phyloP scores from a whole-genome alignment of 2,113 vertebrate genomes.

The Lucifuga dentata region DNA sequence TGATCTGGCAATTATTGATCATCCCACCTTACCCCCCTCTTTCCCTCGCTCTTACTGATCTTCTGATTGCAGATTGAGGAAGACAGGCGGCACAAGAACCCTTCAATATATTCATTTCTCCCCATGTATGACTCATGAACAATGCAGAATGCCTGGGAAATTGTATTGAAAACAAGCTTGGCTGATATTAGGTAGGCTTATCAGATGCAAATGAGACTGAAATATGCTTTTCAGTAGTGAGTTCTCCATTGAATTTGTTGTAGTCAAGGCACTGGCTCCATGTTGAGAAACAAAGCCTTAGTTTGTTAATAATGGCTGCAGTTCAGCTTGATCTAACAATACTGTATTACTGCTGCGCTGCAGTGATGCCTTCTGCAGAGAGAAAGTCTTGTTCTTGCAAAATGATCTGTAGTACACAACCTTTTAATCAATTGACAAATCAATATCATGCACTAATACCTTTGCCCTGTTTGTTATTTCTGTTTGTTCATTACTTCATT shows the following conservation, averaged over 20 bases:
- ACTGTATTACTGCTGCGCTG: conserved; percentile 37
- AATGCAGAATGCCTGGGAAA: conserved; percentile 52
- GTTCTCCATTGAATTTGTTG: conserved; percentile 6
- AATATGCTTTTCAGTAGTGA: conserved; percentile 8
- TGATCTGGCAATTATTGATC: conserved; percentile 77
- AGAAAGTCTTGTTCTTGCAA: conserved; percentile 47
- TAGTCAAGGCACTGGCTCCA: neutral
- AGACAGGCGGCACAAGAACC: conserved; percentile 68
- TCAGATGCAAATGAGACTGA: conserved; percentile 44
- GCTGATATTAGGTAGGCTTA: conserved; percentile 21
- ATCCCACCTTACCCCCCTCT: conserved; percentile 42
- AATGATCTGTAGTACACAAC: conserved; percentile 66
- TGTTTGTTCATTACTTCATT: conserved; percentile 67
- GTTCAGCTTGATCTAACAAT: conserved; percentile 28
- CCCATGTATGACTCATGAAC: conserved; percentile 59
- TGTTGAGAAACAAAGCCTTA: neutral
- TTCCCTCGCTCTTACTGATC: conserved; percentile 61
- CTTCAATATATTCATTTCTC: conserved; percentile 68
- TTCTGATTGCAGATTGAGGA: conserved; percentile 70
- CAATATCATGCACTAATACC: conserved; percentile 66
- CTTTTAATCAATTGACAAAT: conserved; percentile 66
- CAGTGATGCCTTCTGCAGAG: conserved; percentile 41
- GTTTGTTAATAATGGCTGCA: conserved; percentile 26
- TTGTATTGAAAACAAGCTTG: conserved; percentile 43
- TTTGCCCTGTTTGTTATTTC: conserved; percentile 60